Evolutionary conservation across 2,888 invertebrate genomes (phyloP).

Genomic region (Drosophila pegasa): DNA sequence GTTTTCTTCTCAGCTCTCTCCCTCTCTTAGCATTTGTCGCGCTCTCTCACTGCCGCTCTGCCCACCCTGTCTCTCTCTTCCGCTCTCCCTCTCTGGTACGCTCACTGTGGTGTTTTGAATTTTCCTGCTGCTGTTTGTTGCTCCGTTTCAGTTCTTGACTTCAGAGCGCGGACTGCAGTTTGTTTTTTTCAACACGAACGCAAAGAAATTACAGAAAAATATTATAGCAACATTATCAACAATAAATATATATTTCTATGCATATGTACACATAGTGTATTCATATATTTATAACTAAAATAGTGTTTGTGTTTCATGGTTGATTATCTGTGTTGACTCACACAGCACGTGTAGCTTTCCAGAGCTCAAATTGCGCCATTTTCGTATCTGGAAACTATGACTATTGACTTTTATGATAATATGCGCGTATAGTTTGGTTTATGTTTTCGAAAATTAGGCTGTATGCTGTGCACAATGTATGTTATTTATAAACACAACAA

Average conservation of each 20-base stretch:
- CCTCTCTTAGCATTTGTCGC: background rate
- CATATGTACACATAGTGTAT: background rate
- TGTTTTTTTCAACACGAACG: conserved; percentile 37
- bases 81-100: background rate
- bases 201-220: conserved; percentile 21
- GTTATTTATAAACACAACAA: conserved; percentile 43
- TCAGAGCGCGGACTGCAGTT: conserved; percentile 58
- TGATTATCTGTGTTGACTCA: conserved; percentile 26
- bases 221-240: conserved; percentile 24
- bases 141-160: conserved; percentile 55
- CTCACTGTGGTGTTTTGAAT: conserved; percentile 36
- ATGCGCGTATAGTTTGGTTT: background rate
- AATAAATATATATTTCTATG: conserved; percentile 17
- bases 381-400: background rate
- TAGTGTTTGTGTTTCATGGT: conserved; percentile 8
- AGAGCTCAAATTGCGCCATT: conserved; percentile 33
- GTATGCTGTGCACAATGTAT: conserved; percentile 18
- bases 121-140: conserved; percentile 53
- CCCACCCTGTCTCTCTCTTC: background rate
- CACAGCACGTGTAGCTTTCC: conserved; percentile 28
- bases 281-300: background rate
- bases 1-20: conserved; percentile 24
- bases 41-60: background rate
- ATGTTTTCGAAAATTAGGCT: conserved; percentile 2
- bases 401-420: conserved; percentile 23